Percentiles rank a stretch among this genome's conserved stretches.
Evolutionary conservation across 1,140 invertebrate genomes (phyloP).

Genomic region (Trachymyrmex cornetzi): DNA sequence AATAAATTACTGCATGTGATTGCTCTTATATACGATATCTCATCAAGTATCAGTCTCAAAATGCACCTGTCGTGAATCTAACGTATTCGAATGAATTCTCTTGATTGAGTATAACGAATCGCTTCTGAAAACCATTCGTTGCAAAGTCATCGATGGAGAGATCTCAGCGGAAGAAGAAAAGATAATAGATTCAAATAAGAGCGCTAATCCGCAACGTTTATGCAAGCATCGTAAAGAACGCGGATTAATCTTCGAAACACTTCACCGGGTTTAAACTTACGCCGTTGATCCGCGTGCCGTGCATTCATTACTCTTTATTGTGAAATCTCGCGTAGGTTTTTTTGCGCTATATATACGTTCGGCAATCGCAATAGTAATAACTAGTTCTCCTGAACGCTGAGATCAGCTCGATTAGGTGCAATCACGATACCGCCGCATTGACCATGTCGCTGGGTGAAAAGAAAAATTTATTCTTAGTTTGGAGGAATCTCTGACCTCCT

Average conservation of each 20-base stretch:
- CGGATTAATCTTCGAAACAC: slow-evolving; percentile 76
- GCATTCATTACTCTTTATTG: slow-evolving; percentile 52
- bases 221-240: slow-evolving; percentile 74
- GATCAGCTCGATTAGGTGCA: slow-evolving; percentile 30
- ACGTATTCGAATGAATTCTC: background rate
- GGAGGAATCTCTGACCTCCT: background rate
- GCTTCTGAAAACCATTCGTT: slow-evolving; percentile 3
- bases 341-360: slow-evolving; percentile 21
- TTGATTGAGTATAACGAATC: background rate
- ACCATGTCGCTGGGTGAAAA: background rate
- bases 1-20: background rate
- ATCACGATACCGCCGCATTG: slow-evolving; percentile 1
- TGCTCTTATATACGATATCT: background rate
- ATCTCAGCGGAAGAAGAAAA: background rate
- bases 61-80: background rate
- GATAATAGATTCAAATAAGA: slow-evolving; percentile 10
- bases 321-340: slow-evolving; percentile 30
- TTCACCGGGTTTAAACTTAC: slow-evolving; percentile 45
- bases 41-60: background rate
- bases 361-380: slow-evolving; percentile 34
- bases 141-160: background rate
- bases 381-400: background rate
- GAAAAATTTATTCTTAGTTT: slow-evolving; percentile 25
- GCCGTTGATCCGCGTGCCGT: slow-evolving; percentile 47
- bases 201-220: slow-evolving; percentile 57